Conservation (phyloP, 2,113 vertebrate genomes). For the Gymnorhina tibicen region DNA sequence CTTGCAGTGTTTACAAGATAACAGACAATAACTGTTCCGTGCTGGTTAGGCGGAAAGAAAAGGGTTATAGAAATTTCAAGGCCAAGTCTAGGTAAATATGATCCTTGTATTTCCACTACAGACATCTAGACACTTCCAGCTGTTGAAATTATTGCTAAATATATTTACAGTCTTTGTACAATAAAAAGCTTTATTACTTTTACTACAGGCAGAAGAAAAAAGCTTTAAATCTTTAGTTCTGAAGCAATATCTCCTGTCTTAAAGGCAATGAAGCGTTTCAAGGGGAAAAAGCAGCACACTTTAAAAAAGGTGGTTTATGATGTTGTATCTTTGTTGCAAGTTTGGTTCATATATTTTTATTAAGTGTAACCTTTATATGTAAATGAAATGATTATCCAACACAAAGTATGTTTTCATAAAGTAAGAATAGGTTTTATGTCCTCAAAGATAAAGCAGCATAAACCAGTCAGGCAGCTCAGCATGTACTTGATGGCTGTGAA, state of each 20-base stretch:
- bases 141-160: slow-evolving; percentile 72
- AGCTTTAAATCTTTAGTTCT: slow-evolving; percentile 74
- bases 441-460: slow-evolving; percentile 62
- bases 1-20: slow-evolving; percentile 14
- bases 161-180: slow-evolving; percentile 72
- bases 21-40: not conserved
- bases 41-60: not conserved
- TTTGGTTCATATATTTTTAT: slow-evolving; percentile 75
- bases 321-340: slow-evolving; percentile 56
- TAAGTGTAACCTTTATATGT: slow-evolving; percentile 68
- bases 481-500: slow-evolving; percentile 67
- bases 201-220: slow-evolving; percentile 67
- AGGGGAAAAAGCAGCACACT: slow-evolving; percentile 30
- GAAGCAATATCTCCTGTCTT: slow-evolving; percentile 67
- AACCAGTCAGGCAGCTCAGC: slow-evolving; percentile 55
- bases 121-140: slow-evolving; percentile 57
- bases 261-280: slow-evolving; percentile 70
- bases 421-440: slow-evolving; percentile 62
- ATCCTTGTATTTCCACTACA: slow-evolving; percentile 55
- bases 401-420: slow-evolving; percentile 70
- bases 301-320: slow-evolving; percentile 59
- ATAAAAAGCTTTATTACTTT: slow-evolving; percentile 73
- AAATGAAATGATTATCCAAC: slow-evolving; percentile 74
- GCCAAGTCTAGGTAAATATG: slow-evolving; percentile 25
- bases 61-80: slow-evolving; percentile 39